Percentiles rank a stretch among this genome's conserved stretches.
Evolutionary conservation across 2,113 vertebrate genomes (phyloP).

Genomic region (Larimichthys polyactis): DNA sequence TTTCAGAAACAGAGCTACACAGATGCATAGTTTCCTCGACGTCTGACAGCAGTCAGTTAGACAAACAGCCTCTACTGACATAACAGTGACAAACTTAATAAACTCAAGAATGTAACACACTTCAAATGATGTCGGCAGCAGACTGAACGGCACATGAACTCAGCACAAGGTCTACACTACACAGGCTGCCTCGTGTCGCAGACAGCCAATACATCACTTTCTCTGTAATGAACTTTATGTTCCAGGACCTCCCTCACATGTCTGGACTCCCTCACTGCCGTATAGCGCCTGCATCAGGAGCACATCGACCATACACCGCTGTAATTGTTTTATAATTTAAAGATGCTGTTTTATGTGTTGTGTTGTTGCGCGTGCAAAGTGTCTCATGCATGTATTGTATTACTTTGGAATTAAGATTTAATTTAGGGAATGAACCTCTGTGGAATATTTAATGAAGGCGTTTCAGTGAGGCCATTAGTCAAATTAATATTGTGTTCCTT

Average conservation of each 20-base stretch:
- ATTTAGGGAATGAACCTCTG: conserved; percentile 49
- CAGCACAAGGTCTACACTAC: not conserved
- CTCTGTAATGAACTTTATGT: conserved; percentile 17
- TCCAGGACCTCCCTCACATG: not conserved
- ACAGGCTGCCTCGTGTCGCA: not conserved
- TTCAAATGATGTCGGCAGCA: not conserved
- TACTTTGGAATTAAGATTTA: conserved; percentile 40
- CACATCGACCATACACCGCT: not conserved
- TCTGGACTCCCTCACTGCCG: not conserved
- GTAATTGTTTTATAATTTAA: conserved; percentile 25
- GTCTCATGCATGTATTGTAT: conserved; percentile 14
- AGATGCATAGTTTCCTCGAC: not conserved
- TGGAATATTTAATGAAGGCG: not conserved
- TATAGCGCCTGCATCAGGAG: not conserved
- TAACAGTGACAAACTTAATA: not conserved
- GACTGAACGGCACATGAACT: not conserved
- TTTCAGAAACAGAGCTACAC: not conserved
- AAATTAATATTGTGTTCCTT: conserved; percentile 7
- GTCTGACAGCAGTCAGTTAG: not conserved
- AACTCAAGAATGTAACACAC: not conserved
- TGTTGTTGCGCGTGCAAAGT: conserved; percentile 8
- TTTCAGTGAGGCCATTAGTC: conserved; percentile 20
- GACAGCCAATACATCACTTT: not conserved
- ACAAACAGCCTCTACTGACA: not conserved
- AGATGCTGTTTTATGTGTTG: conserved; percentile 24